phyloP scores from a whole-genome alignment of 2,113 vertebrate genomes.

The Brachyhypopomus occidentalis region DNA sequence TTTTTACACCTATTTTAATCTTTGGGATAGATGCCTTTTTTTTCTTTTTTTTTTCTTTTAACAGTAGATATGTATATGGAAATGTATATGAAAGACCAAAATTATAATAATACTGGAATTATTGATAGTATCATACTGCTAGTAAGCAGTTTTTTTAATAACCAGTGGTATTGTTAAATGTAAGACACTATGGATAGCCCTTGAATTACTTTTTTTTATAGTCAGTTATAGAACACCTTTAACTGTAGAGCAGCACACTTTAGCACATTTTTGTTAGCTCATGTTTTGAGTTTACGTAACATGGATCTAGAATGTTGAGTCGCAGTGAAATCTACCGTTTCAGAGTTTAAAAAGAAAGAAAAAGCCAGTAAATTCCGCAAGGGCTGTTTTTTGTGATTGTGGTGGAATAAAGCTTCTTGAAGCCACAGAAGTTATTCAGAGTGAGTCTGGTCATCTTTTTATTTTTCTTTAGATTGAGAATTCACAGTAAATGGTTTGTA shows the following conservation, averaged over 20 bases:
- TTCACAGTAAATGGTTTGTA: not conserved
- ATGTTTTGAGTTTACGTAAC: conserved; percentile 52
- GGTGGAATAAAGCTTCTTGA: conserved; percentile 54
- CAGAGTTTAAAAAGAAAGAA: conserved; percentile 41
- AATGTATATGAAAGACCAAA: conserved; percentile 71
- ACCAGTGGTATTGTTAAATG: conserved; percentile 63
- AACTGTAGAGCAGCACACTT: conserved; percentile 54
- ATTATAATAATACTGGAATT: conserved; percentile 67
- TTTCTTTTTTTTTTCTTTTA: conserved; percentile 53
- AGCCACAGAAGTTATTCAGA: not conserved
- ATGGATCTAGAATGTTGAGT: conserved; percentile 42
- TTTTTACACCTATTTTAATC: conserved; percentile 54
- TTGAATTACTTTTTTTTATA: conserved; percentile 49
- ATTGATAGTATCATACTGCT: conserved; percentile 62
- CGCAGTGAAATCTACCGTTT: conserved; percentile 46
- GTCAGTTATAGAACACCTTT: conserved; percentile 39
- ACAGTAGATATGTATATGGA: conserved; percentile 66
- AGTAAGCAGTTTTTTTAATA: conserved; percentile 59
- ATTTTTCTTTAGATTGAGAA: not conserved
- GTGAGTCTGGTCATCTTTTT: not conserved
- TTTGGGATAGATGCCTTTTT: conserved; percentile 40
- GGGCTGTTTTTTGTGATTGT: conserved; percentile 48
- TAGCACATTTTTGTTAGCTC: conserved; percentile 51
- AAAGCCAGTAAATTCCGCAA: conserved; percentile 31
- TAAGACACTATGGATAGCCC: conserved; percentile 74